These are phyloP conservation scores for Allolobophora icterica DNA, from an alignment of 2,888 invertebrate genomes.

Conservation along the genomic window DNA sequence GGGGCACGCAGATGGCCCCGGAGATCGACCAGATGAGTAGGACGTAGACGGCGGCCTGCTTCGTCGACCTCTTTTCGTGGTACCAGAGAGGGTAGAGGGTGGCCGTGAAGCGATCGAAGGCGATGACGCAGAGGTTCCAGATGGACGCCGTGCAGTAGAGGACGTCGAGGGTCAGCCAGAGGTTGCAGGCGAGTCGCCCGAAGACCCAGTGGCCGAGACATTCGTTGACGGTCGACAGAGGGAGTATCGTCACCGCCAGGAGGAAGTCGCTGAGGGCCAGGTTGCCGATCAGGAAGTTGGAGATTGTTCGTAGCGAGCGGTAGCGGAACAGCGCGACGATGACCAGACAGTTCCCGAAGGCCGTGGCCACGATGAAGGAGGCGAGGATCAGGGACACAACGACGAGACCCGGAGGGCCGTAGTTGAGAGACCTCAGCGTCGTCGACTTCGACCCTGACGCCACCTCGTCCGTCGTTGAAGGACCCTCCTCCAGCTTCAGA, in stretches of 20 bases:
- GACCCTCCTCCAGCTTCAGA: background rate
- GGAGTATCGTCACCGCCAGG: constrained; percentile 63
- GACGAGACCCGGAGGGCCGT: constrained; percentile 29
- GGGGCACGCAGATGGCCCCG: constrained; percentile 63
- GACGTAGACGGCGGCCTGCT: constrained; percentile 60
- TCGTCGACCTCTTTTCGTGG: constrained; percentile 59
- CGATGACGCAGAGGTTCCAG: constrained; percentile 65
- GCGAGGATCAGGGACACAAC: constrained; percentile 30
- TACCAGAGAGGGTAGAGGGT: constrained; percentile 63
- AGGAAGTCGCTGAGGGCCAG: constrained; percentile 64
- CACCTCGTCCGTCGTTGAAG: background rate
- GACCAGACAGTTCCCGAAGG: constrained; percentile 59
- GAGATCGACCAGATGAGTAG: constrained; percentile 64
- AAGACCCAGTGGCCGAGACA: constrained; percentile 64
- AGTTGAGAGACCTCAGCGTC: constrained; percentile 34
- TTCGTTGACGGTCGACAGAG: constrained; percentile 61
- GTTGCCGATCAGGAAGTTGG: constrained; percentile 65
- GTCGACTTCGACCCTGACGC: background rate
- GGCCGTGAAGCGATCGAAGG: constrained; percentile 64
- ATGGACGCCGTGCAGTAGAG: constrained; percentile 66
- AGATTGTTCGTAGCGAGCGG: constrained; percentile 59
- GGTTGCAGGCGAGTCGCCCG: constrained; percentile 61
- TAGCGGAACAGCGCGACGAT: constrained; percentile 58
- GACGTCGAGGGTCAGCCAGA: constrained; percentile 67
- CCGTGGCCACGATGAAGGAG: constrained; percentile 37